Base-by-base conservation (phyloP, 1,140 invertebrate species). In the Drosophila yakuba region DNA sequence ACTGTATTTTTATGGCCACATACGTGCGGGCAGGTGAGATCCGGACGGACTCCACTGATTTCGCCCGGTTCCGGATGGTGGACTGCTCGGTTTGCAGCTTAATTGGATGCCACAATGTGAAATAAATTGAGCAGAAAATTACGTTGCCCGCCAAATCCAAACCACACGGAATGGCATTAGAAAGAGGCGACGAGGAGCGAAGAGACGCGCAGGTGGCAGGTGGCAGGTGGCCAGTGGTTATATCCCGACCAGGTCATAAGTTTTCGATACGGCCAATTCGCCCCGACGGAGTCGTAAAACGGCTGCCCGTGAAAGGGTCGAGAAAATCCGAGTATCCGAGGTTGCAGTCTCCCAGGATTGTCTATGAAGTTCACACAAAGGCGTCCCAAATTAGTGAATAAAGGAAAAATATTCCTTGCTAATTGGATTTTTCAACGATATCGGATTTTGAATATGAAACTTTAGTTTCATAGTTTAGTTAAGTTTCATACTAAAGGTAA, bases 101-200 rank as follows among this genome's bases (percentile, higher is more conserved):
- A 92, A 92, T 92, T 92, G 91, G 85, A 85, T 80, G 80, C 91
- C 91, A 80, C 91, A 92, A 92, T 92, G 91, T 85, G 91, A 80
- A 92, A 90, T 92, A 90, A 92, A 92, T 92, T 92, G 91, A 92
- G 91, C 91, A 84, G 91, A 92, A 92, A 92, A 92, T 92, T 92
- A 92, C 91, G 91, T 90, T 80, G 75, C 60, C 85, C 84, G 84
- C 84, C 76, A 84, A 71, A 84, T 88, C 76, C 81, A 76, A 83
- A 80, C 83, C 83, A 41, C 84, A 88, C 72, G 14, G 45, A 66
- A 68, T 66, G 47, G 64, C 64, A 68, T 68, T 68, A 68, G 64
- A 68, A 64, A 36, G 60, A 52, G 45, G 63, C 10, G 44, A 36
- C 14, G 15, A 47, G 25, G 41, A 44, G 41, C 41, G 64, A 68